Evolutionary conservation across 2,113 vertebrate species (phyloP), one percentile per base, ranked within the genome.

Genomic region (Gavialis gangeticus): DNA sequence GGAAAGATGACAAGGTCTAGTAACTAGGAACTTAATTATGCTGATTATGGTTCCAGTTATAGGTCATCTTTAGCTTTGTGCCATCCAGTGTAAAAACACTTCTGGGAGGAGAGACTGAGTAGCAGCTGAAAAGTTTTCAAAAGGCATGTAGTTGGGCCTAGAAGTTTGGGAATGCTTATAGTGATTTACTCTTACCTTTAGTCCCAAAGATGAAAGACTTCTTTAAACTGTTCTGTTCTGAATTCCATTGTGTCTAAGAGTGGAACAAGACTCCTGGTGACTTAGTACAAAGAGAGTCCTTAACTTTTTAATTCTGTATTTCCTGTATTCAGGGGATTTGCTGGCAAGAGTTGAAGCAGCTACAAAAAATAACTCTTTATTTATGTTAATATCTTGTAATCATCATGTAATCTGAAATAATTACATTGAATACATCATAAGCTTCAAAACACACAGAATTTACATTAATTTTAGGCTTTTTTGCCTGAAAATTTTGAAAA

Each of bases 371-470:
- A 92, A 80, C 79, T 96, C 88, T 80, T 46, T 96, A 82, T 96
- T 96, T 96, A 94, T 94, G 94, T 95, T 96, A 92, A 88, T 96
- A 92, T 97, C 95, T 89, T 96, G 79, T 92, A 96, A 94, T 97
- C 97, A 97, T 84, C 77, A 25, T 91, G 91, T 91, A 94, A 88
- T 95, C 93, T 96, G 94, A 94, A 96, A 96, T 97, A 97, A 96
- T 97, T 94, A 94, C 83, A 95, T 80, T 94, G 95, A 94, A 97
- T 96, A 84, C 76, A 93, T 89, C 73, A 88, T 81, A 84, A 92
- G 88, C 91, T 95, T 87, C 91, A 95, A 46, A 91, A 92, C 37
- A 27, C 55, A 91, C 89, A 88, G 12, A 94, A 93, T 76, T 91
- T 93, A 79, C 89, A 94, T 97, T 92, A 91, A 92, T 96, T 97